Conservation (phyloP, 2,888 invertebrate species). For the Acholoe squamosa region DNA sequence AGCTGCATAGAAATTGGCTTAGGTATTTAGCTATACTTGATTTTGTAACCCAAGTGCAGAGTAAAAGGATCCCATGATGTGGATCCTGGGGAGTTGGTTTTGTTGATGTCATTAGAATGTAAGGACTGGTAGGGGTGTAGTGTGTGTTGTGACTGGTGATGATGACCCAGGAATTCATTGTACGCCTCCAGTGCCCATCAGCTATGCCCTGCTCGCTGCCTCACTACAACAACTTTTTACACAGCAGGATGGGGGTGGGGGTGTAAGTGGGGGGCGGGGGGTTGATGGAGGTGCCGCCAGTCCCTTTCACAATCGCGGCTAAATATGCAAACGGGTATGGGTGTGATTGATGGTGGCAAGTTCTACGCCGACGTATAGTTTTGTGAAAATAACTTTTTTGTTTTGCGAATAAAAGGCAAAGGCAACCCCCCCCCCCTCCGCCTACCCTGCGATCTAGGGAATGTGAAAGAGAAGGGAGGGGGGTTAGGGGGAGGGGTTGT, state of each 20-base stretch:
- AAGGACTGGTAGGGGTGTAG: neutral
- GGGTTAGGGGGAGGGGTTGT: neutral
- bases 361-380: constrained; percentile 37
- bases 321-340: constrained; percentile 42
- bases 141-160: constrained; percentile 33
- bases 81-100: neutral
- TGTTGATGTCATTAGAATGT: constrained; percentile 29
- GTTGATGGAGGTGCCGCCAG: neutral
- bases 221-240: constrained; percentile 4
- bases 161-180: constrained; percentile 25
- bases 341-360: constrained; percentile 50
- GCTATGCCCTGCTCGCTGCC: neutral
- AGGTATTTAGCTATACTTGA: constrained; percentile 5
- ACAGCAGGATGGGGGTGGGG: constrained; percentile 8
- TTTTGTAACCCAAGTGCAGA: neutral
- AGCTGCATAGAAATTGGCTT: neutral
- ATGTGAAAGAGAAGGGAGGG: neutral
- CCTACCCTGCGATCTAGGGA: neutral
- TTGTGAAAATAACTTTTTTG: constrained; percentile 50
- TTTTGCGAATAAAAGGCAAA: neutral
- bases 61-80: neutral
- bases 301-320: constrained; percentile 26
- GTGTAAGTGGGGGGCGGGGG: neutral
- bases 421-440: neutral
- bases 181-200: neutral